phyloP scores from a whole-genome alignment of 2,113 vertebrate genomes.

The Vulpes vulpes region DNA sequence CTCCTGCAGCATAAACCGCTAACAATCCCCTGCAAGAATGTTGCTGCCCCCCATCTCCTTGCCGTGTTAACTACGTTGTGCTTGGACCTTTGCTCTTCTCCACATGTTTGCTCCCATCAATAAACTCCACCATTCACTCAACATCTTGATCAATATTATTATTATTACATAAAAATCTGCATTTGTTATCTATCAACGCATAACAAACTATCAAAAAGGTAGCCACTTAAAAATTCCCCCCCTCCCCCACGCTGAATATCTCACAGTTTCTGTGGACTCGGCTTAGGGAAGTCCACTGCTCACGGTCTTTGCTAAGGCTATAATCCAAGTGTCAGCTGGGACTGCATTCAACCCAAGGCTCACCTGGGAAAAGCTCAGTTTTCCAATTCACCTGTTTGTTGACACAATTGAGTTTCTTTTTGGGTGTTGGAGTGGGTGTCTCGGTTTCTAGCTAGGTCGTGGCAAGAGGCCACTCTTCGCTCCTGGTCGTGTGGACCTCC shows the following conservation, averaged over 20 bases:
- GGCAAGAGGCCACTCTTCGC: fast-evolving
- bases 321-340: background rate
- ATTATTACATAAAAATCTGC: background rate
- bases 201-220: background rate
- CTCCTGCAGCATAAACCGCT: background rate
- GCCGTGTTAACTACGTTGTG: background rate
- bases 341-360: background rate
- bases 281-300: background rate
- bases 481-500: background rate
- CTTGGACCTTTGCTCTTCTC: background rate
- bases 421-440: background rate
- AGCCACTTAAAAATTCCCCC: background rate
- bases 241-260: background rate
- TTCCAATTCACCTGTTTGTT: background rate
- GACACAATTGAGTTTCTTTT: background rate
- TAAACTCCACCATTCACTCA: background rate
- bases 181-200: background rate
- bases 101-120: fast-evolving
- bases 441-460: background rate
- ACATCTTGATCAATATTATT: background rate
- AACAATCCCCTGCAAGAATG: background rate
- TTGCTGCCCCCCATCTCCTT: background rate
- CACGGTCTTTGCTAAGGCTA: background rate
- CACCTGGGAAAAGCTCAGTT: background rate
- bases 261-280: background rate